Percentiles rank a stretch among this genome's conserved stretches.
These are phyloP conservation scores for Sebastes glaucus DNA, from an alignment of 2,797 vertebrate species.

Conservation along the genomic window DNA sequence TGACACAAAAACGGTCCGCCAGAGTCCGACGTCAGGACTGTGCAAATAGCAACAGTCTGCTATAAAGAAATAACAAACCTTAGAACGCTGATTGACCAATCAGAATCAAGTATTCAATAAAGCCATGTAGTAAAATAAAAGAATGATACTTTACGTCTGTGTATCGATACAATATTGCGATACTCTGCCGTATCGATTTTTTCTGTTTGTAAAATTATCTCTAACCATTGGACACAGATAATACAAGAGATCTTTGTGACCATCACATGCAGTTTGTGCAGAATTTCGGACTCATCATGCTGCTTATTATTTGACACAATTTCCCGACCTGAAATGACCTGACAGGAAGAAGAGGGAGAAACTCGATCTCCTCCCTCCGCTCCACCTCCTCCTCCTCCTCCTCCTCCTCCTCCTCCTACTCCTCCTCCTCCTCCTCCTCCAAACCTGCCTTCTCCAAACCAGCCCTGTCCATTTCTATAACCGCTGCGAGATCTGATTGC, in stretches of 20 bases:
- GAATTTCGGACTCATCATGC: background rate
- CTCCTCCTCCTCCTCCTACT: background rate
- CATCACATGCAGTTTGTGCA: background rate
- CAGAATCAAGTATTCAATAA: too few relatives aligned
- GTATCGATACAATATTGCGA: too few relatives aligned
- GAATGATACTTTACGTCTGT: too few relatives aligned
- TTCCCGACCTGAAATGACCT: conserved; percentile 46
- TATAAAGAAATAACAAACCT: too few relatives aligned
- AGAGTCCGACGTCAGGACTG: too few relatives aligned
- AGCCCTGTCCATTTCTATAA: conserved; percentile 38
- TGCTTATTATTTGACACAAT: background rate
- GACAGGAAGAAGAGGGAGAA: conserved; percentile 16
- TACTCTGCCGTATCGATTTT: background rate
- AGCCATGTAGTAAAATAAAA: too few relatives aligned
- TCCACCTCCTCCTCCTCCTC: background rate
- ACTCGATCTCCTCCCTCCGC: background rate
- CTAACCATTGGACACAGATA: background rate
- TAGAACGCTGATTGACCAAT: too few relatives aligned
- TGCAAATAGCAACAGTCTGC: too few relatives aligned
- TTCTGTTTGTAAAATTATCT: background rate
- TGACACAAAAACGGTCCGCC: too few relatives aligned
- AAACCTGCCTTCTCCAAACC: conserved; percentile 17
- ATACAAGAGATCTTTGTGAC: conserved; percentile 1
- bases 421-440: background rate
- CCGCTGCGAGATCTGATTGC: conserved; percentile 51